phyloP scores from a whole-genome alignment of 2,797 vertebrate species.

The Phataginus tetradactyla region DNA sequence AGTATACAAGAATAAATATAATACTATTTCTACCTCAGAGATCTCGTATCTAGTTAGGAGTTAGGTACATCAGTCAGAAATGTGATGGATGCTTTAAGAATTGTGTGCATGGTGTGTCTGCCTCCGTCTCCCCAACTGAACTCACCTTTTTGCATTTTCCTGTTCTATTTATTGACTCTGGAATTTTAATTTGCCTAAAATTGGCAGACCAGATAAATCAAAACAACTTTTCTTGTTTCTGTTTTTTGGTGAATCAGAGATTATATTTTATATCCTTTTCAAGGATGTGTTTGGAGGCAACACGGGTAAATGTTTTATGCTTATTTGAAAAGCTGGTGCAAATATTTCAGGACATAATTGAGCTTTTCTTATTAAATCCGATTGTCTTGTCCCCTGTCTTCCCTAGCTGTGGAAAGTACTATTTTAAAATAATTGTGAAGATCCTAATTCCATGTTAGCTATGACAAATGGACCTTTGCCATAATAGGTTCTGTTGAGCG shows the following conservation, averaged over 20 bases:
- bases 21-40: neutral
- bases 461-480: conserved; percentile 33
- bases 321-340: conserved; percentile 53
- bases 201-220: neutral
- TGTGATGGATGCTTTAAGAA: neutral
- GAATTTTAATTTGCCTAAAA: conserved; percentile 12
- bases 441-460: conserved; percentile 8
- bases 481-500: conserved; percentile 13
- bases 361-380: conserved; percentile 41
- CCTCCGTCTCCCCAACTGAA: neutral
- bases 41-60: neutral
- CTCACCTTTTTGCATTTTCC: neutral
- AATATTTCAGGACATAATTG: conserved; percentile 66
- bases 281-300: conserved; percentile 33
- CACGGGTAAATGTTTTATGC: conserved; percentile 52
- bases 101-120: neutral
- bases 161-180: neutral
- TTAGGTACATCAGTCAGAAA: neutral
- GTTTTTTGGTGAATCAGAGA: neutral
- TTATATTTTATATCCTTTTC: conserved; percentile 29
- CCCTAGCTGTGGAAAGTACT: conserved; percentile 16
- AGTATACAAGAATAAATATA: neutral
- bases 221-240: neutral
- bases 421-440: conserved; percentile 41
- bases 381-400: conserved; percentile 8